Percentiles rank a stretch among this genome's conserved stretches.
These are phyloP conservation scores for Cinara cedri DNA, from an alignment of 2,888 invertebrate genomes.

Conservation along the genomic window DNA sequence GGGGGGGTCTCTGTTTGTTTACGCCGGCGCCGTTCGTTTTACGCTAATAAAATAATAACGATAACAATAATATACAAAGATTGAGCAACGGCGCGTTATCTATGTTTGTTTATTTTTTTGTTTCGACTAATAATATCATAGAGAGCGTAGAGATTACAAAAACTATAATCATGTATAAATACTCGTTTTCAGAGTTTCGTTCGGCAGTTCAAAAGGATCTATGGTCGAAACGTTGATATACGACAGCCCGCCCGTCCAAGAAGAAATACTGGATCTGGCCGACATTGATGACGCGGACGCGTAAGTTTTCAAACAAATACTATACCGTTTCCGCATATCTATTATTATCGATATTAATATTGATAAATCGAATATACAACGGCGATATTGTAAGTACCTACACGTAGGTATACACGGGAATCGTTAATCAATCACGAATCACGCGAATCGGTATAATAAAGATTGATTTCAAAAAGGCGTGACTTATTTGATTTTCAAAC, in stretches of 20 bases:
- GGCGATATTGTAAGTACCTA: too few species aligned
- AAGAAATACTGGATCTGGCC: slow-evolving; percentile 67
- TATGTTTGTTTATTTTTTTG: background rate
- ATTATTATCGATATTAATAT: too few species aligned
- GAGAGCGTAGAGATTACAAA: too few species aligned
- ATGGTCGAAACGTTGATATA: slow-evolving; percentile 93
- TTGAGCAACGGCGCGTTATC: background rate
- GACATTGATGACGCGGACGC: slow-evolving; percentile 59
- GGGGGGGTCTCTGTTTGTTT: background rate
- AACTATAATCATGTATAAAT: background rate
- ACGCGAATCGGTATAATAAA: background rate
- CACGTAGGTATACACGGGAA: too few species aligned
- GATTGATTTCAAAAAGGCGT: background rate
- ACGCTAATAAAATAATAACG: background rate
- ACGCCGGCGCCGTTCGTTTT: background rate
- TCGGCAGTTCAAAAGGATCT: slow-evolving; percentile 91
- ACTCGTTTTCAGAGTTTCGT: slow-evolving; percentile 77
- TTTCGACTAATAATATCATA: too few species aligned
- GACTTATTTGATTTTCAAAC: background rate
- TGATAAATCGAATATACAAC: too few species aligned
- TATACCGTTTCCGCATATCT: too few species aligned
- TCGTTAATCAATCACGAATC: background rate
- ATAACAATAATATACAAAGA: background rate
- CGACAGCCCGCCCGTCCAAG: slow-evolving; percentile 77
- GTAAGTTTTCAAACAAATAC: slow-evolving; percentile 58